These are phyloP conservation scores for Scaptodrosophila latifasciaeformis DNA, from an alignment of 2,888 invertebrate genomes.

Conservation along the genomic window DNA sequence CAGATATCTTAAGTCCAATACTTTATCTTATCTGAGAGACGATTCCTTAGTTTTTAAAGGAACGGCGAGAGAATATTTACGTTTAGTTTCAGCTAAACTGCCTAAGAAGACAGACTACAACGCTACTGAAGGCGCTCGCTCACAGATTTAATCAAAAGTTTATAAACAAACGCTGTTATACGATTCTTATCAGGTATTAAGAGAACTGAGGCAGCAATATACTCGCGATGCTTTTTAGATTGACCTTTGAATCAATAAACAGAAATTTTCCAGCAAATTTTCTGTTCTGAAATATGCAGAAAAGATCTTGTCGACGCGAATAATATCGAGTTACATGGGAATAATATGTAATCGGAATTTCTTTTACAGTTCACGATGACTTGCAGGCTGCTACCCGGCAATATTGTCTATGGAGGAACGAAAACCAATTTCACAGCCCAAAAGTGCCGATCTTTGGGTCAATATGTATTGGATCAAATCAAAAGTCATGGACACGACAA, in stretches of 20 bases:
- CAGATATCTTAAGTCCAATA: too few species aligned
- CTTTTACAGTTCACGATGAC: slow-evolving; percentile 44
- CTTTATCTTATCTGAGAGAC: too few species aligned
- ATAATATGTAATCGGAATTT: background rate
- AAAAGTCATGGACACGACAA: slow-evolving; percentile 76
- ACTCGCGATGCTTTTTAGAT: too few species aligned
- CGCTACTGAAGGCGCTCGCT: too few species aligned
- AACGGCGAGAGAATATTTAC: slow-evolving; percentile 8
- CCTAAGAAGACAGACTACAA: background rate
- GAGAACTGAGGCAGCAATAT: too few species aligned
- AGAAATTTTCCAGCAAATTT: slow-evolving; percentile 23
- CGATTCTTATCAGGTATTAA: too few species aligned
- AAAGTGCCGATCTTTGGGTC: slow-evolving; percentile 74
- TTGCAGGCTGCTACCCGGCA: slow-evolving; percentile 62
- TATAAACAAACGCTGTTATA: too few species aligned
- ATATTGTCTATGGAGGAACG: slow-evolving; percentile 72
- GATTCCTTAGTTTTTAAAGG: too few species aligned
- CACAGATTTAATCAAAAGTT: background rate
- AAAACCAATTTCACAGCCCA: slow-evolving; percentile 41
- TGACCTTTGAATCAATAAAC: slow-evolving; percentile 50
- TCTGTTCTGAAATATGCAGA: too few species aligned
- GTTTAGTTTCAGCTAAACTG: too few species aligned
- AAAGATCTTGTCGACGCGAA: too few species aligned
- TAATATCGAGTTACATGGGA: too few species aligned
- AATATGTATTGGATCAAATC: slow-evolving; percentile 77